Conservation (phyloP, 2,888 invertebrate species). For the Aradus depressus region DNA sequence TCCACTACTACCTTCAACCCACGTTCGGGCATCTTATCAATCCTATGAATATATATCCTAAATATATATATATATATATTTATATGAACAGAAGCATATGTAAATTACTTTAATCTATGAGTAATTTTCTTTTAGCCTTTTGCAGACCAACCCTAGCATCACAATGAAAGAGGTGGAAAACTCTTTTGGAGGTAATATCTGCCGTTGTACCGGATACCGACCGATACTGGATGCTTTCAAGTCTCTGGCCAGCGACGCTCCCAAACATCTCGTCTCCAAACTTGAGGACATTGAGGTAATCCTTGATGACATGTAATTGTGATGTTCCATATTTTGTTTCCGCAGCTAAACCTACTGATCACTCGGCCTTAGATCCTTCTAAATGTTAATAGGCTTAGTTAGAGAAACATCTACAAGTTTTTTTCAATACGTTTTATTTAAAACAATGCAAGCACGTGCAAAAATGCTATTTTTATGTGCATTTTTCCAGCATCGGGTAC, state of each 20-base stretch:
- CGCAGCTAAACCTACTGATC: too few species aligned
- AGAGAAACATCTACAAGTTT: too few species aligned
- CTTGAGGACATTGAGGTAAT: constrained; percentile 35
- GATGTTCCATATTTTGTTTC: too few species aligned
- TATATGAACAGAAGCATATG: background rate
- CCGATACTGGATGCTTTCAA: constrained; percentile 71
- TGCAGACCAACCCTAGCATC: constrained; percentile 26
- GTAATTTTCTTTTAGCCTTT: constrained; percentile 21
- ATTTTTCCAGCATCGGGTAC: too few species aligned
- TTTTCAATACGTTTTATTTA: too few species aligned
- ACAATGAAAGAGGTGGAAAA: constrained; percentile 55
- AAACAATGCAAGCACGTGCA: too few species aligned
- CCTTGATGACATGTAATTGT: too few species aligned
- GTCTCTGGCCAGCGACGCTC: constrained; percentile 44
- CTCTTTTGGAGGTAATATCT: constrained; percentile 57
- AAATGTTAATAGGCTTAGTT: too few species aligned
- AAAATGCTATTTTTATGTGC: too few species aligned
- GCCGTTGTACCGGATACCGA: constrained; percentile 65
- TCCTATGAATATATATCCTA: background rate
- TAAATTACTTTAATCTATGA: background rate
- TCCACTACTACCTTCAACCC: background rate
- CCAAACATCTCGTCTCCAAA: constrained; percentile 41
- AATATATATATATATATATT: background rate
- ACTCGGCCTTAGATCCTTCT: too few species aligned
- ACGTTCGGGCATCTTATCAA: background rate